phyloP scores from a whole-genome alignment of 2,113 vertebrate species.

The Anseranas semipalmata region DNA sequence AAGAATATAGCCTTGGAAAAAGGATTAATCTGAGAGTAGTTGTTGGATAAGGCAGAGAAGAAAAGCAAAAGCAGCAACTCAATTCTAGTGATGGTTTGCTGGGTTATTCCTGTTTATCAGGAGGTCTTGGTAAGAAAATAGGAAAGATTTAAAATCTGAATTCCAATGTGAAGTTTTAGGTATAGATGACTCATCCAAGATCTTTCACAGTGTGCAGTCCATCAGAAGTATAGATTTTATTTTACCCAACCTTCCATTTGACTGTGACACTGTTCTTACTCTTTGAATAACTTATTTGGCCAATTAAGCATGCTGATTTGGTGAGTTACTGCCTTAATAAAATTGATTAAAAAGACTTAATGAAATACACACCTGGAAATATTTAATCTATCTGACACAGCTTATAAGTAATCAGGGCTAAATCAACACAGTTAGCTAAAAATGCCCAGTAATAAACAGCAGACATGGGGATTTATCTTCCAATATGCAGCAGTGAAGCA shows the following conservation, averaged over 20 bases:
- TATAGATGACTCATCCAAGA: neutral
- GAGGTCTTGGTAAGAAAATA: neutral
- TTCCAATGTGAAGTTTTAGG: neutral
- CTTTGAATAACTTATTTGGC: neutral
- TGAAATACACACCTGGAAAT: constrained; percentile 32
- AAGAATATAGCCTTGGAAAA: neutral
- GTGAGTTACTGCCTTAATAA: constrained; percentile 22
- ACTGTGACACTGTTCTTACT: neutral
- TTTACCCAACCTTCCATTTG: neutral
- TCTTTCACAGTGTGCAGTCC: neutral
- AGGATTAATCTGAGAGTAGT: neutral
- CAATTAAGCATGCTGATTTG: constrained; percentile 17
- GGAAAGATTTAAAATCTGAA: neutral
- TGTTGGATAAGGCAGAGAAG: neutral
- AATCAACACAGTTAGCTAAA: constrained; percentile 24
- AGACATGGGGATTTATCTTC: constrained; percentile 3
- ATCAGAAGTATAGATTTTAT: neutral
- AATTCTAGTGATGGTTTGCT: neutral
- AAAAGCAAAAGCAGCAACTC: neutral
- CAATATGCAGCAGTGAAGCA: neutral
- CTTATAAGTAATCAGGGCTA: constrained; percentile 6
- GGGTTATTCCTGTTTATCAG: fast-evolving
- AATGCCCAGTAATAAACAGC: neutral
- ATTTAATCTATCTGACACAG: constrained; percentile 30
- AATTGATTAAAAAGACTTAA: neutral